Base-by-base conservation (phyloP, 2,113 vertebrate species). In the Crotalus horridus region DNA sequence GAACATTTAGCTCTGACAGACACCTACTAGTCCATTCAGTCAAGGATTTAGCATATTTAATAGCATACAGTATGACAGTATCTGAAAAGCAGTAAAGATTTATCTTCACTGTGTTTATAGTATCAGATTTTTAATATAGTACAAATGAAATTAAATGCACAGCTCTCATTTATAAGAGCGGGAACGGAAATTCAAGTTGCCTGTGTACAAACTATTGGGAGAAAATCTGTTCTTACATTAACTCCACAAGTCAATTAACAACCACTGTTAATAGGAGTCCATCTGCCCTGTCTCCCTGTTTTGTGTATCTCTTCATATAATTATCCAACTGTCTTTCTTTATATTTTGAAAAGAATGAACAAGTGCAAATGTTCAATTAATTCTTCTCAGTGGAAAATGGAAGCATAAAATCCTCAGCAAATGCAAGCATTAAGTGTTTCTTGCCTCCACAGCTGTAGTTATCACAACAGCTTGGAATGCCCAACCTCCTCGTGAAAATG, bases 211-310 rank as follows among this genome's bases (percentile, higher is more conserved):
- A 87, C 54, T 43, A 29, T 58, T n/a, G 91, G 85, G 89, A 88
- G 39, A 91, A 89, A 91, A 88, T 93, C 59, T 94, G 1, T 92
- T 96, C 58, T 94, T 91, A 69, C 91, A 92, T 93, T 95, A 92
- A 48, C 23, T 93, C 90, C 89, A 11, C 91, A 92, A 87, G 12
- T 88, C 29, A 89, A 54, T 55, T 94, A 89, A 89, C 43, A 64
- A n/a, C 61, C 86, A n/a, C 23, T 24, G 64, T 92, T 94, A 93
- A 89, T 91, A 93, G 91, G 93, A 94, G 90, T 95, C 88, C 46
- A 29, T 85, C 91, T 93, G 53, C 85, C 89, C 64, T 93, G 89
- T 92, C 90, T 92, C 33, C 24, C 24, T 59, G 6, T 89, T 94
- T 94, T 91, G 88, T 93, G 26, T 59, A 64, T 94, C 23, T 88